Base-by-base conservation (phyloP, 1,140 invertebrate species). In the Drosophila trapezifrons region DNA sequence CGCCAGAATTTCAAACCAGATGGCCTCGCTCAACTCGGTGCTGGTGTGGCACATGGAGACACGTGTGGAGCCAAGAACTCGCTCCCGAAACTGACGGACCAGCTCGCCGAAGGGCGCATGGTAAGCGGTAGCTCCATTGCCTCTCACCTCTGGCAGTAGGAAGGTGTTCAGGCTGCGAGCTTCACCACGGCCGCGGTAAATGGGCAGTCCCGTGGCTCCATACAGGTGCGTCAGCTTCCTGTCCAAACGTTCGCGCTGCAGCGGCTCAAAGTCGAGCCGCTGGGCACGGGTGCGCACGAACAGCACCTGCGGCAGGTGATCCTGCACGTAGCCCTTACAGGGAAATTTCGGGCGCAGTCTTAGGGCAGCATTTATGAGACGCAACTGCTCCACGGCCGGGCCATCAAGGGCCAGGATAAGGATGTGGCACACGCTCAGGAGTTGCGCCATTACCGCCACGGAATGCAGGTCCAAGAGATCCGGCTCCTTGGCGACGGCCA, bases 401-500 rank as follows among this genome's bases (percentile, higher is more conserved):
- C 97, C 97, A 25, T 98, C 97, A 87, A 98, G 95, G 0, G 97
- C 95, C 49, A 97, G 94, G 58, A 98, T 94, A 5, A 98, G 93
- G 1, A 98, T 94, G 92, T 98, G 97, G 89, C 97, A 98, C n/a
- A 98, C 95, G 13, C 96, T 96, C 92, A 98, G 95, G 25, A 98
- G 91, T 91, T 97, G 97, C 9, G 97, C 95, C 22, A 96, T 94
- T 51, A 97, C 93, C 90, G 63, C 29, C 17, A 87, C 35, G 0
- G 63, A 69, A 9, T 87, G 59, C 43, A 82, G 32, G 20, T 98
- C 97, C 18, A 98, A 91, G 15, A 95, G 95, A 71, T 96, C 95
- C 27, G 96, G 80, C 42, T 92, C 90, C 49, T 91, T 91, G n/a
- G 43, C 58, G 1, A 62, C 71, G 60, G 38, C 52, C 62, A 84